Evolutionary conservation across 2,113 vertebrate genomes (phyloP), one percentile per base, ranked within the genome.

Genomic region (Hiodon alosoides): DNA sequence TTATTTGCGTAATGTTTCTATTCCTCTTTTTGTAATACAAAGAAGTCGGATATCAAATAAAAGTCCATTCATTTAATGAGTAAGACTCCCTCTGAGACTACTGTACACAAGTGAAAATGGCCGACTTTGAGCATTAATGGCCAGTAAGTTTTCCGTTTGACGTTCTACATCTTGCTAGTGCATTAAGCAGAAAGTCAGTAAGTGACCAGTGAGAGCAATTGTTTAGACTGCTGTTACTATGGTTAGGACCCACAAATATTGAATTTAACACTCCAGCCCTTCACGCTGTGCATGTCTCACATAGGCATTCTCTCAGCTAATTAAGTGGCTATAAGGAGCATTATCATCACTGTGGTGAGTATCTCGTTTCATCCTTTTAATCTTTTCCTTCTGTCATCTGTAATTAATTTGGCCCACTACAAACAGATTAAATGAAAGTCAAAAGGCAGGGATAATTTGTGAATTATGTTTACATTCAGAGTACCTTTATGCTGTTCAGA

Each of bases 381-480:
- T 85, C 82, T 83, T 81, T 79, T 81, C 31, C 31, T 76, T 67
- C 77, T 73, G 82, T 86, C 83, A 81, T 79, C 83, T 83, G 81
- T 83, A 86, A 85, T 86, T 83, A 87, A 83, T 79, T 83, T 85
- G 82, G 85, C 86, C 84, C 84, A 79, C 79, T 84, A 82, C 83
- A 85, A 88, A 88, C 83, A 87, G 83, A 88, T 87, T 85, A 86
- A 87, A 85, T 70, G 76, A 79, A 76, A 79, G 75, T 69, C 80
- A 82, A 83, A 82, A 83, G 77, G 84, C 81, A 83, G 77, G 83
- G 82, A 79, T 82, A 79, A 88, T 89, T 88, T 88, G 83, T 87
- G 87, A 89, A 87, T 87, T 90, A 85, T 84, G 83, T 84, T 74
- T 60, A 76, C 81, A 83, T 70, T 55, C 6, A 70, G n/a, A 57